Evolutionary conservation across 2,888 invertebrate species (phyloP).

Genomic region (Exephanes ischioxanthus): DNA sequence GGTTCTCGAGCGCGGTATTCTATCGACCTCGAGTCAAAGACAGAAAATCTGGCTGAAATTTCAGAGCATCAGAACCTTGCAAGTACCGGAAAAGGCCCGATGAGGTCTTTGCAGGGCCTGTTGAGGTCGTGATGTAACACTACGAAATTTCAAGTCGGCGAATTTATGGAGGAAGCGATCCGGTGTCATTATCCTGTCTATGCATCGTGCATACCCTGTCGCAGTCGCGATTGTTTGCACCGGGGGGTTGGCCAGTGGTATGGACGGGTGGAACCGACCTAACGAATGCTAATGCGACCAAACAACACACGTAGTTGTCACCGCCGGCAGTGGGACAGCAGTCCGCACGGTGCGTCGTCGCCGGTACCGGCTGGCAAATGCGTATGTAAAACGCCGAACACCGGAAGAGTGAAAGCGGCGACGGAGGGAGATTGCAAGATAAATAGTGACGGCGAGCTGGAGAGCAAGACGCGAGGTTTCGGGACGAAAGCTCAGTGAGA

Average conservation of each 20-base stretch:
- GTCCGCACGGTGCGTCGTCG: background rate
- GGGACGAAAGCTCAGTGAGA: conserved; percentile 65
- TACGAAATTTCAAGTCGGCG: too few species aligned
- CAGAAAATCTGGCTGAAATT: too few species aligned
- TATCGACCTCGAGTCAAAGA: too few species aligned
- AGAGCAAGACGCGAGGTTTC: conserved; percentile 65
- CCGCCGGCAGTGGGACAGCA: background rate
- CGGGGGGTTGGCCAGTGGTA: background rate
- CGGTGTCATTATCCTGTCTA: background rate
- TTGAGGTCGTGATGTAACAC: too few species aligned
- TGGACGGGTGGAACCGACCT: background rate
- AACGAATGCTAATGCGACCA: conserved; percentile 28
- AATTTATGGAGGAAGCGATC: background rate
- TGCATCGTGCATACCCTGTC: too few species aligned
- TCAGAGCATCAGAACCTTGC: too few species aligned
- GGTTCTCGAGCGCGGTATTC: too few species aligned
- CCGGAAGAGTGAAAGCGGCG: conserved; percentile 10
- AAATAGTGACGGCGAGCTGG: conserved; percentile 61
- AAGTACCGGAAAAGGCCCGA: too few species aligned
- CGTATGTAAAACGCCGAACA: background rate
- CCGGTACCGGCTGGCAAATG: conserved; percentile 4
- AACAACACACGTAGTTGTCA: conserved; percentile 33
- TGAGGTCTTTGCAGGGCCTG: too few species aligned
- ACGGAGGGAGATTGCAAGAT: conserved; percentile 10
- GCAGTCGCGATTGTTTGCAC: background rate